These are phyloP conservation scores for Myiagra hebetior DNA, from an alignment of 2,113 vertebrate species.

Conservation along the genomic window DNA sequence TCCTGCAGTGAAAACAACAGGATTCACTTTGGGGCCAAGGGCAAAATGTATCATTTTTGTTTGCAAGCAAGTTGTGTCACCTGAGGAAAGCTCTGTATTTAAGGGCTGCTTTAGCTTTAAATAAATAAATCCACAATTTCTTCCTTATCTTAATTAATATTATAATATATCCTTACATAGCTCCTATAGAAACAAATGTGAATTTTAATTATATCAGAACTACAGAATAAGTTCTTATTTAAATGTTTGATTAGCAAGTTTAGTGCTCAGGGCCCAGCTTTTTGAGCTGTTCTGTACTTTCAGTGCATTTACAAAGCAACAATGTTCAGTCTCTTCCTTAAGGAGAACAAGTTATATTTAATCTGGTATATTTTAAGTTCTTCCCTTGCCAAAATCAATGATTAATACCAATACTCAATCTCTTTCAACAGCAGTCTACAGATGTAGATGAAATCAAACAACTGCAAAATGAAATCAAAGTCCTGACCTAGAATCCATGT, in stretches of 20 bases:
- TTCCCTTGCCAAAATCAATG: background rate
- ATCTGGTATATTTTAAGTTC: background rate
- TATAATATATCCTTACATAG: background rate
- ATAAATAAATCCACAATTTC: background rate
- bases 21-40: background rate
- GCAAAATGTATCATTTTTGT: background rate
- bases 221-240: background rate
- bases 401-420: background rate
- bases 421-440: background rate
- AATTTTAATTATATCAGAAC: background rate
- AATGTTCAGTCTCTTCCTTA: background rate
- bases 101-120: background rate
- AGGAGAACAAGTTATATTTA: background rate
- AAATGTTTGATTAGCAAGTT: background rate
- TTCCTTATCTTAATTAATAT: background rate
- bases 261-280: background rate
- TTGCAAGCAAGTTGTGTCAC: background rate
- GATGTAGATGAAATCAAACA: background rate
- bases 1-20: conserved; percentile 59
- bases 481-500: background rate
- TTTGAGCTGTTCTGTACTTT: background rate
- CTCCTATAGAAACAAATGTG: background rate
- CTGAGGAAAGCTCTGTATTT: background rate
- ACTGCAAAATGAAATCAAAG: background rate
- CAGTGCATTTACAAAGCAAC: background rate